These are phyloP conservation scores for Chrysochloris asiatica DNA, from an alignment of 2,113 vertebrate genomes.

Conservation along the genomic window DNA sequence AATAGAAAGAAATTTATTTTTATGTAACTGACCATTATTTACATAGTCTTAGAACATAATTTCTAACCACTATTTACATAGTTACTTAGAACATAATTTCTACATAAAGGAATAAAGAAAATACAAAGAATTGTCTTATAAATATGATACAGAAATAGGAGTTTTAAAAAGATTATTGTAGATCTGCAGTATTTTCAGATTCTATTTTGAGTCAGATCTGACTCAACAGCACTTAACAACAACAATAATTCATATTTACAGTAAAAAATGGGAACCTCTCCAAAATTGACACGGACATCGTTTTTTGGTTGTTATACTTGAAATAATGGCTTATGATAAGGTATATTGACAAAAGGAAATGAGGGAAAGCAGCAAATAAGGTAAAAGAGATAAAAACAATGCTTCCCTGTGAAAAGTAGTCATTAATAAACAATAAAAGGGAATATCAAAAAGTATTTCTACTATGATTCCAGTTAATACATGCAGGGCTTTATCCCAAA, in stretches of 20 bases:
- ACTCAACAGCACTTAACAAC: no score
- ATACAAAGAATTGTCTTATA: constrained; percentile 10
- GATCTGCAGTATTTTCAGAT: neutral
- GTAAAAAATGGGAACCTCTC: neutral
- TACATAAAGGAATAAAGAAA: neutral
- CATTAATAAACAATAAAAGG: neutral
- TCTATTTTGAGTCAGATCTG: no score
- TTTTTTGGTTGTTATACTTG: neutral
- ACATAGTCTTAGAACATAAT: neutral
- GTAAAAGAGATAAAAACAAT: neutral
- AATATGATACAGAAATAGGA: neutral
- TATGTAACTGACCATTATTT: neutral
- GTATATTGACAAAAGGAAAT: constrained; percentile 14
- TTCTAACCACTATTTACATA: constrained; percentile 11
- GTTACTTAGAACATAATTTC: neutral
- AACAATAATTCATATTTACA: constrained; percentile 15
- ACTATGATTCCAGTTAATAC: no score
- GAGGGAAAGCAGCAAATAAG: no score
- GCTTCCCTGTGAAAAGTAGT: neutral
- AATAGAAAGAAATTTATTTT: neutral
- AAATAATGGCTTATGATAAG: neutral
- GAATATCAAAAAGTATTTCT: neutral
- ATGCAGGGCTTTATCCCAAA: no score
- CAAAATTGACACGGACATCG: neutral
- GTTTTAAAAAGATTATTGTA: neutral